A percentile compares a stretch with the other conserved stretches of the same genome.
These are phyloP conservation scores for Semaprochilodus insignis DNA, from an alignment of 2,797 vertebrate genomes.

Conservation along the genomic window DNA sequence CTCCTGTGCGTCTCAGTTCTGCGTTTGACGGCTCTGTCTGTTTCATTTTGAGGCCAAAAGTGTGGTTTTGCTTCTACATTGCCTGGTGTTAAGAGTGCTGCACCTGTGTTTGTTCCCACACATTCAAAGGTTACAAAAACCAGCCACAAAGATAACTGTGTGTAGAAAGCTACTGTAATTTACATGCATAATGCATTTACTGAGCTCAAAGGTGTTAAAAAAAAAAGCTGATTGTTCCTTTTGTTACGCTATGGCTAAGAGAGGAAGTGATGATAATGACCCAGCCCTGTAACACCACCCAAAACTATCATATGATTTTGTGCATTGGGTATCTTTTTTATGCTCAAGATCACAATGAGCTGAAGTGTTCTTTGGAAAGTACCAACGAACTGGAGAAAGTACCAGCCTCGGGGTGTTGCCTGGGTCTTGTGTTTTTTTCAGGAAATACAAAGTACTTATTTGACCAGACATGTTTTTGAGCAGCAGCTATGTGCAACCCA, in stretches of 20 bases:
- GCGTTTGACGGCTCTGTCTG: conserved; percentile 23
- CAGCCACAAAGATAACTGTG: neutral
- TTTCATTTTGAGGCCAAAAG: conserved; percentile 43
- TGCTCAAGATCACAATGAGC: neutral
- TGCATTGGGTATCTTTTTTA: neutral
- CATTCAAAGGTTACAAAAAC: neutral
- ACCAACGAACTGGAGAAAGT: neutral
- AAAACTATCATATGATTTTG: conserved; percentile 21
- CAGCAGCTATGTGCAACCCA: neutral
- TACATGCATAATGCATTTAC: neutral
- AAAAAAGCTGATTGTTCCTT: neutral
- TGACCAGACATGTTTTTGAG: conserved; percentile 5
- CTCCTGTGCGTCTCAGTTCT: conserved; percentile 25
- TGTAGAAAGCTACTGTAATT: neutral
- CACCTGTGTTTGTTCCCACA: neutral
- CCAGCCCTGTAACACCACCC: conserved; percentile 16
- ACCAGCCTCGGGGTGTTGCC: conserved; percentile 27
- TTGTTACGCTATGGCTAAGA: conserved; percentile 12
- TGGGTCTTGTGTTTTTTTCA: conserved; percentile 26
- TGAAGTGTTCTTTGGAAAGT: neutral
- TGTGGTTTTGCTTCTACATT: conserved; percentile 42
- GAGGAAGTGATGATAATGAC: conserved; percentile 29
- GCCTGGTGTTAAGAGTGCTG: neutral
- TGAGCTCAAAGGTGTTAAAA: neutral
- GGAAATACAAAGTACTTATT: conserved; percentile 41